phyloP scores from a whole-genome alignment of 2,888 invertebrate genomes.

The Harmothoe impar region DNA sequence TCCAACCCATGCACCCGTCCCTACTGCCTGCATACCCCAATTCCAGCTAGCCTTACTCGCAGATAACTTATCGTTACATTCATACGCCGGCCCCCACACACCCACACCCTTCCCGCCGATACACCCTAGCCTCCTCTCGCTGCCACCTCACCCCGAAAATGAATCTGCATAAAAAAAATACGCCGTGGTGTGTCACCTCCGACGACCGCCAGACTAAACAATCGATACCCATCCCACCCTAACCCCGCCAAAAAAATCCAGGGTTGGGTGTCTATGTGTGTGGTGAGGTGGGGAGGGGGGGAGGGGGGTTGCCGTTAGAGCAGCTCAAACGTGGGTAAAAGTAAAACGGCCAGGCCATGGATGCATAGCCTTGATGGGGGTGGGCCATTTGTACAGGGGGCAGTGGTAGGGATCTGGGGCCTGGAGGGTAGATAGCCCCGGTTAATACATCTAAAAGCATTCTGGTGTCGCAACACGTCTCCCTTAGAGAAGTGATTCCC shows the following conservation, averaged over 20 bases:
- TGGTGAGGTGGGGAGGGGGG: not conserved
- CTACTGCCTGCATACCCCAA: not conserved
- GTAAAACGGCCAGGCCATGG: not conserved
- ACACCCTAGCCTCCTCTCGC: not conserved
- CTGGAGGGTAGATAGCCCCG: not conserved
- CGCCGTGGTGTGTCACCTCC: not conserved
- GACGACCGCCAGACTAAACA: not conserved
- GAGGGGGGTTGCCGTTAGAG: not conserved
- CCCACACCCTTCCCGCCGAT: not conserved
- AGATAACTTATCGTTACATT: slow-evolving; percentile 40
- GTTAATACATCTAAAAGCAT: slow-evolving; percentile 61
- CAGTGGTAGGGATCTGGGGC: not conserved
- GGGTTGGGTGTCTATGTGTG: not conserved
- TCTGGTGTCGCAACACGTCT: slow-evolving; percentile 45
- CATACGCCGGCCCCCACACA: not conserved
- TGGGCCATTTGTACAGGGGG: slow-evolving; percentile 14
- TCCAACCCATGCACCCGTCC: not conserved
- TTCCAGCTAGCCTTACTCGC: not conserved
- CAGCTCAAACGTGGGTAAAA: not conserved
- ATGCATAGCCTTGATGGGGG: not conserved
- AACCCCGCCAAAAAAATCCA: not conserved
- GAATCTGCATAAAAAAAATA: not conserved
- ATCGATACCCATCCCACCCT: slow-evolving; percentile 6
- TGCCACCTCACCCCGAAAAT: not conserved
- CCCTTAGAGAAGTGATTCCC: slow-evolving; percentile 35